Conservation (phyloP, 2,888 invertebrate species). For the Rhamphomyia laevipes region DNA sequence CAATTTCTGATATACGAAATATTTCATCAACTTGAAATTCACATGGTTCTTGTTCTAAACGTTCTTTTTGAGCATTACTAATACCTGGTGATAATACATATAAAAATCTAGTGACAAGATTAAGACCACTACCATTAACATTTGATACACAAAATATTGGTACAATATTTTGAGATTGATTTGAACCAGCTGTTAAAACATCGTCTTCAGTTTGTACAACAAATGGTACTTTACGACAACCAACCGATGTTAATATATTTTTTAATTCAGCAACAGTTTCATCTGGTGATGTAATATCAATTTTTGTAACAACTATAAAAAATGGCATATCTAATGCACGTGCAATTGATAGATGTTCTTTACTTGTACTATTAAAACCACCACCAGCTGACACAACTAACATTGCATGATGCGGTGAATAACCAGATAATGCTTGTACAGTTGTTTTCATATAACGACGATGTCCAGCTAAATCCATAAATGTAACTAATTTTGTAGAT, state of each 20-base stretch:
- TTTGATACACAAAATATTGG: slow-evolving; percentile 85
- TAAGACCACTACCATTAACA: slow-evolving; percentile 76
- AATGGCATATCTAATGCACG: slow-evolving; percentile 75
- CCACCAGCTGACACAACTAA: slow-evolving; percentile 72
- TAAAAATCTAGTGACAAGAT: slow-evolving; percentile 73
- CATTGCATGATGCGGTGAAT: slow-evolving; percentile 86
- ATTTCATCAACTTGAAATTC: slow-evolving; percentile 94
- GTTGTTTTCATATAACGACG: slow-evolving; percentile 92
- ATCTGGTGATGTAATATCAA: slow-evolving; percentile 62
- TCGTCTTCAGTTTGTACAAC: slow-evolving; percentile 56
- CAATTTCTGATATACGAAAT: slow-evolving; percentile 71
- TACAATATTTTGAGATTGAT: slow-evolving; percentile 51
- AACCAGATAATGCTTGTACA: slow-evolving; percentile 84
- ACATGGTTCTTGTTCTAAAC: slow-evolving; percentile 59
- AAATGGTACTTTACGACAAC: slow-evolving; percentile 52
- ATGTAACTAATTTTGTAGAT: slow-evolving; percentile 86
- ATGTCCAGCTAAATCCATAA: slow-evolving; percentile 93
- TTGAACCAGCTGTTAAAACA: slow-evolving; percentile 58
- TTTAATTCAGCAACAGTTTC: slow-evolving; percentile 46
- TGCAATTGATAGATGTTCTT: slow-evolving; percentile 82
- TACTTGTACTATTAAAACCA: slow-evolving; percentile 70
- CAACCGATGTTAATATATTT: slow-evolving; percentile 50
- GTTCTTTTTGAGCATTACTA: slow-evolving; percentile 51
- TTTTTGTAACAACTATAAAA: slow-evolving; percentile 89
- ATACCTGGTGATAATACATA: slow-evolving; percentile 65